A percentile compares a stretch with the other conserved stretches of the same genome.
phyloP scores from a whole-genome alignment of 1,140 invertebrate genomes.

The Leucophenga varia region DNA sequence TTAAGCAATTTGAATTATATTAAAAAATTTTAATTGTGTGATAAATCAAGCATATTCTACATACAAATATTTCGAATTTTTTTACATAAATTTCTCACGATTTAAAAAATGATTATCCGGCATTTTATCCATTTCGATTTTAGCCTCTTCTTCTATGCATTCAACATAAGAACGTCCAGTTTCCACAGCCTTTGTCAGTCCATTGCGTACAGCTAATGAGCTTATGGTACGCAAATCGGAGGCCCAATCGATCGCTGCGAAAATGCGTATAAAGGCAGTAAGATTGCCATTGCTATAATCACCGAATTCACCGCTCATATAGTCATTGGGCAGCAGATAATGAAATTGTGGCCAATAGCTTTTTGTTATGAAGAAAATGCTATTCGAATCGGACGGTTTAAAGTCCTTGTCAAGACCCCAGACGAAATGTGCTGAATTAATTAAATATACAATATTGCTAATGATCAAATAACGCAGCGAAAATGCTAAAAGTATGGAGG shows the following conservation, averaged over 20 bases:
- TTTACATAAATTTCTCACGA: constrained; percentile 54
- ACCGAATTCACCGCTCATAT: constrained; percentile 75
- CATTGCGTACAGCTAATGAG: constrained; percentile 62
- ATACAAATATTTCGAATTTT: no score
- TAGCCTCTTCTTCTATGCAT: constrained; percentile 59
- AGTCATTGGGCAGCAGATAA: constrained; percentile 74
- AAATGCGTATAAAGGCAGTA: constrained; percentile 68
- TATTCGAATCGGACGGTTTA: constrained; percentile 72
- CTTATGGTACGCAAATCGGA: constrained; percentile 66
- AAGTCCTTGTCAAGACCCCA: constrained; percentile 72
- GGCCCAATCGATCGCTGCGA: constrained; percentile 65
- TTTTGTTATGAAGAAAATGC: constrained; percentile 71
- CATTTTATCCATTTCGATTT: constrained; percentile 45
- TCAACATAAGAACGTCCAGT: constrained; percentile 59
- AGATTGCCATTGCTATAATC: constrained; percentile 66
- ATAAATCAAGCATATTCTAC: no score
- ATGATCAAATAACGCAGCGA: constrained; percentile 66
- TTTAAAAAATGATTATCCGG: constrained; percentile 60
- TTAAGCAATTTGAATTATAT: no score
- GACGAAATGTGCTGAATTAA: constrained; percentile 69
- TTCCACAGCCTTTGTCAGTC: constrained; percentile 60
- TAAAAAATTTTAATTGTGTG: no score
- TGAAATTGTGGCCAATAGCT: constrained; percentile 78
- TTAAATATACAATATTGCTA: constrained; percentile 65
- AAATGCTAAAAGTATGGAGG: constrained; percentile 66